Percentiles rank a stretch among this genome's conserved stretches.
phyloP scores from a whole-genome alignment of 2,113 vertebrate genomes.

The Neolamprologus kungweensis region DNA sequence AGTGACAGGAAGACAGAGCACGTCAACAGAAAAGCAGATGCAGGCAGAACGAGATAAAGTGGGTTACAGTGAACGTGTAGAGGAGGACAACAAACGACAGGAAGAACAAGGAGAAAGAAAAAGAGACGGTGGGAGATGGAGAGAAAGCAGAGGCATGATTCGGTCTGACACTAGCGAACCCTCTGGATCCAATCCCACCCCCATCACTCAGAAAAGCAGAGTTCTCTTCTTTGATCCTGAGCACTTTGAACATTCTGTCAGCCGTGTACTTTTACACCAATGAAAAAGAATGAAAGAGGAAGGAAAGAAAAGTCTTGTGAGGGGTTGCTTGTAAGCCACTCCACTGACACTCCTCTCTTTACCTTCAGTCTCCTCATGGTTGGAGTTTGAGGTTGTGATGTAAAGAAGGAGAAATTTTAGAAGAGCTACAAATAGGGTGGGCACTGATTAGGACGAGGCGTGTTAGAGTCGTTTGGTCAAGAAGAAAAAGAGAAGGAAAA shows the following conservation, averaged over 20 bases:
- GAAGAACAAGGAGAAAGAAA: background rate
- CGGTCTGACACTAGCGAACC: slow-evolving; percentile 44
- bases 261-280: slow-evolving; percentile 49
- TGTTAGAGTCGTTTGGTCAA: background rate
- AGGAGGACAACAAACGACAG: background rate
- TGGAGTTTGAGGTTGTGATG: background rate
- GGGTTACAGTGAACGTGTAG: background rate
- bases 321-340: slow-evolving; percentile 12
- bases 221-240: slow-evolving; percentile 65
- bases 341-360: background rate
- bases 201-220: slow-evolving; percentile 46
- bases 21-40: background rate
- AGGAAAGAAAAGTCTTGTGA: background rate
- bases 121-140: background rate
- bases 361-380: background rate
- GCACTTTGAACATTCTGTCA: slow-evolving; percentile 72
- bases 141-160: slow-evolving; percentile 18
- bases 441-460: background rate
- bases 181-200: slow-evolving; percentile 46
- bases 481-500: background rate
- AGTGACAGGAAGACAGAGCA: background rate
- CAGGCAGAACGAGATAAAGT: background rate
- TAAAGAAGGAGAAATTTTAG: background rate
- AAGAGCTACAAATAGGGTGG: background rate
- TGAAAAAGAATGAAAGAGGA: background rate